Base-by-base conservation (phyloP, 53 echinoderm and acorn worm genomes). In the Echinometra lucunter region DNA sequence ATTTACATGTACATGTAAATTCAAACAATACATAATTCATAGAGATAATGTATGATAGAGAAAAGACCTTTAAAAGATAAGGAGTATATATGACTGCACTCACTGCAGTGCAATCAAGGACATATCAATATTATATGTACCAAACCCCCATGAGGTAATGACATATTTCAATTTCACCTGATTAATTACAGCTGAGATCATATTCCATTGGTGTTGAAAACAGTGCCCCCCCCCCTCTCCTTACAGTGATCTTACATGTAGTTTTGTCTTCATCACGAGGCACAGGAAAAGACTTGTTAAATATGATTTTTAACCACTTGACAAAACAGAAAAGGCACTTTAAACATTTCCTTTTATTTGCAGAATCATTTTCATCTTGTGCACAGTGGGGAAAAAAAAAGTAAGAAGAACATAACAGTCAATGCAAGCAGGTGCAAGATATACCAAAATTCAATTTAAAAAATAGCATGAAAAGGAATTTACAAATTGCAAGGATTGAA, bases 251-350 rank as follows among this genome's bases (percentile, higher is more conserved):
- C 53, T 11, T 53, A 53, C 53, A 23, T 0, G 5, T 19, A 60
- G 23, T 60, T 69, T 69, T 32, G 30, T 30, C 6, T 1, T 69
- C 30, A 69, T 63, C 19, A 4, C 13, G 53, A 53, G 53, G 53
- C 53, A 53, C 53, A 4, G 53, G 13, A 21, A 15, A 21, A 0
- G 19, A 19, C 3, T 63, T 63, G 19, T 63, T 78, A 7, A 78
- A 78, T 23, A 40, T 1, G 6, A 72, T 13, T 72, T 9, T 63
- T 0, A 69, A 69, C 69, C 38, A 78, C 21, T 42, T 78, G 1
- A 40, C 78, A 38, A 42, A 42, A 78, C 78, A 21, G 7, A 72
- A 72, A 72, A 78, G 78, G 78, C 78, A 78, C 78, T 78, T 78
- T 42, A 78, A 78, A 30, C 4, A 21, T 78, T 30, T 78, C 28